A percentile compares a stretch with the other conserved stretches of the same genome.
phyloP scores from a whole-genome alignment of 2,888 invertebrate species.

The Paralinhomoeus sp. region DNA sequence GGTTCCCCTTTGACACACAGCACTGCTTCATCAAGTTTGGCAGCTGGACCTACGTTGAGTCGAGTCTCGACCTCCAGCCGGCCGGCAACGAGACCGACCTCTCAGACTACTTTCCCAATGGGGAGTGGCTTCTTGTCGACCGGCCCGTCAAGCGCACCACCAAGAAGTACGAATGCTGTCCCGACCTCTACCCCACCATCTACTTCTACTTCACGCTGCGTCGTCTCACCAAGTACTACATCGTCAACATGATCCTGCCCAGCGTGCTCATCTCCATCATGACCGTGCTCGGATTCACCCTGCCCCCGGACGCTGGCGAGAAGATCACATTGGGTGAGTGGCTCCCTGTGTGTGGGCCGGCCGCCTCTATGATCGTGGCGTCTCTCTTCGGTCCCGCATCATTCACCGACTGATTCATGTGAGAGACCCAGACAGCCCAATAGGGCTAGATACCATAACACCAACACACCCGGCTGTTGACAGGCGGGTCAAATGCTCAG shows the following conservation, averaged over 20 bases:
- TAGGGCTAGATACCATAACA: too few species aligned
- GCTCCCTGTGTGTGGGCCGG: background rate
- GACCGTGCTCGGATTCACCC: conserved; percentile 87
- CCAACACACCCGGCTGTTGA: too few species aligned
- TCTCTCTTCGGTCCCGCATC: too few species aligned
- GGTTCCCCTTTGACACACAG: conserved; percentile 98
- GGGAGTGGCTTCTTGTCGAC: conserved; percentile 14
- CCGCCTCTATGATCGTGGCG: too few species aligned
- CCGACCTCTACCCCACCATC: conserved; percentile 53
- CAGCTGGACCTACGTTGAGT: conserved; percentile 83
- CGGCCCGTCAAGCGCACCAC: background rate
- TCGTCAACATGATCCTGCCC: conserved; percentile 95
- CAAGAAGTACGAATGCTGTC: conserved; percentile 42
- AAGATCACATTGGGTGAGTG: conserved; percentile 72
- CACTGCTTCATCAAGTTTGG: conserved; percentile 41
- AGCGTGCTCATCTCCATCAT: conserved; percentile 95
- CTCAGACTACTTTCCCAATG: conserved; percentile 16
- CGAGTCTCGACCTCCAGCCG: conserved; percentile 1
- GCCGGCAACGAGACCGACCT: conserved; percentile 11
- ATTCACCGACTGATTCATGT: too few species aligned
- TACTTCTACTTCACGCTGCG: conserved; percentile 87
- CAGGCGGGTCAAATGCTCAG: too few species aligned
- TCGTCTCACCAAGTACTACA: conserved; percentile 87
- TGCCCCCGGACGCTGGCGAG: conserved; percentile 96
- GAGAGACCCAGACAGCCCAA: too few species aligned